Conservation (phyloP, 2,888 invertebrate genomes). For the Sisyra terminalis region DNA sequence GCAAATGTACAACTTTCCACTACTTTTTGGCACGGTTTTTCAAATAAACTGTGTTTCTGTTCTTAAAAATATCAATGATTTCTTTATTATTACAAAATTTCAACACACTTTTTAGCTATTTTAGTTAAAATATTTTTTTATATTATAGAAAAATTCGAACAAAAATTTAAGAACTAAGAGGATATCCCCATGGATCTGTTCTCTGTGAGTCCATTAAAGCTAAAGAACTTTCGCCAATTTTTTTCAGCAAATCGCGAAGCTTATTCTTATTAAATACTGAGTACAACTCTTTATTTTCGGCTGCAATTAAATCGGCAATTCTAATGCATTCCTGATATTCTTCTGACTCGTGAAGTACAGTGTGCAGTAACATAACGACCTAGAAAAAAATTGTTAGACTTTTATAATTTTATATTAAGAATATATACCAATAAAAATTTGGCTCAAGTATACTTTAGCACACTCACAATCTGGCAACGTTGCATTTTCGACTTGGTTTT, state of each 20-base stretch:
- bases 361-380: conserved; percentile 56
- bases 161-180: conserved; percentile 15
- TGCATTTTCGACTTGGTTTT: no score
- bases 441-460: no score
- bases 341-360: conserved; percentile 59
- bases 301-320: conserved; percentile 62
- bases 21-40: no score
- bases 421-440: conserved; percentile 10
- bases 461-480: no score
- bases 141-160: no score
- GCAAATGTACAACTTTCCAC: no score
- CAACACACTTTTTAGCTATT: no score
- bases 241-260: conserved; percentile 55
- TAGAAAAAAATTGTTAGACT: no score
- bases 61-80: no score
- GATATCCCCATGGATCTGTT: conserved; percentile 70
- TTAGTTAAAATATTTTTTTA: no score
- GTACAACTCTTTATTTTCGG: conserved; percentile 63
- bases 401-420: not conserved
- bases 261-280: conserved; percentile 66
- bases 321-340: conserved; percentile 63
- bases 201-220: conserved; percentile 50
- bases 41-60: no score
- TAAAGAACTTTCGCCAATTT: conserved; percentile 64
- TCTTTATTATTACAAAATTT: no score